Evolutionary conservation across 2,113 vertebrate species (phyloP), one percentile per base, ranked within the genome.

Genomic region (Eidolon helvum): DNA sequence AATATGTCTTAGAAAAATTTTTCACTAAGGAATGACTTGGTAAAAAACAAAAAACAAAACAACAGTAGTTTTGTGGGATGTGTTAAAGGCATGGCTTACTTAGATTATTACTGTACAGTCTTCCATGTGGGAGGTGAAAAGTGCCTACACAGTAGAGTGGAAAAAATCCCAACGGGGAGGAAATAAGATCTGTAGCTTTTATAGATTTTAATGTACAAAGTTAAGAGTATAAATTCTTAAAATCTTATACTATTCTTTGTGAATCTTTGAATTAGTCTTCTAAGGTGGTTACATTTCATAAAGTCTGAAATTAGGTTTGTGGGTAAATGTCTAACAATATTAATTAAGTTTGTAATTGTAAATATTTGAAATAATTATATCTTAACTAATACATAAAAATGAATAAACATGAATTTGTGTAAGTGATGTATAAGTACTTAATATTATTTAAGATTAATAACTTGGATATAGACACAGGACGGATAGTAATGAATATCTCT

Each of bases 261-360:
- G 26, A 92, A 75, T 93, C 21, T 75, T 43, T 94, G 57, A 84
- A 82, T 88, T 91, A 72, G 7, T 93, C 65, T 92, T 92, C 33
- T 57, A 65, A 83, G 59, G 48, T 75, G 21, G 65, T 48, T 75
- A 50, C 40, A 86, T 65, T 77, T 92, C 15, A 77, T 45, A 50
- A 78, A 59, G 38, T 75, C 48, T 72, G 69, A 91, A 90, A 45
- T 87, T 87, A 92, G 38, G 55, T 93, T 97, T 95, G 57, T 50
- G 10, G 79, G 10, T 82, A 71, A 87, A 72, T 87, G 21, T 82
- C 87, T 93, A 87, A 93, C 75, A 82, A 93, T 68, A 74, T 55
- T 80, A 68, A 15, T 35, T 21, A 79, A 79, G n/a, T 83, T 75
- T 94, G 7, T 88, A 85, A 59, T 61, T 88, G 9, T 53, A 83